A percentile compares a stretch with the other conserved stretches of the same genome.
phyloP scores from a whole-genome alignment of 2,797 vertebrate genomes.

The Rhynchotus rufescens region DNA sequence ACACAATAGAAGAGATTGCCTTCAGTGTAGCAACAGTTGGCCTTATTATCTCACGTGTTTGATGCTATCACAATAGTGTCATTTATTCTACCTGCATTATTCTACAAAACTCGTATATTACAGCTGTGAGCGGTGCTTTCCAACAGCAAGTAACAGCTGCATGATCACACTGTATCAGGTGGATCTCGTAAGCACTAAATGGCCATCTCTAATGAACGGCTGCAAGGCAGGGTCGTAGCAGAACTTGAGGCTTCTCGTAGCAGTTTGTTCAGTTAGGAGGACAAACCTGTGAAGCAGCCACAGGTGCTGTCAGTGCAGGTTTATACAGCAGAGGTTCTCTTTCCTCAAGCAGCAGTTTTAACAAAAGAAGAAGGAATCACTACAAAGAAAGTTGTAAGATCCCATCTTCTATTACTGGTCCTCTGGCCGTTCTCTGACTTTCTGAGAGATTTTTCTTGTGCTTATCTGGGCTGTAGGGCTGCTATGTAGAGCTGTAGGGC shows the following conservation, averaged over 20 bases:
- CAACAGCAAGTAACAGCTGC: neutral
- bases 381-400: neutral
- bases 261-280: neutral
- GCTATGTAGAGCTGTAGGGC: no score
- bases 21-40: neutral
- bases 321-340: neutral
- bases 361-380: neutral
- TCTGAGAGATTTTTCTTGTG: neutral
- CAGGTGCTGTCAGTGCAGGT: neutral
- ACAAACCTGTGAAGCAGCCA: neutral
- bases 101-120: neutral
- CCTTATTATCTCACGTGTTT: neutral
- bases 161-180: rapidly evolving
- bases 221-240: neutral
- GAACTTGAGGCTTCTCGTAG: neutral
- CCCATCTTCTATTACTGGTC: neutral
- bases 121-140: neutral
- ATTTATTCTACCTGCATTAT: neutral
- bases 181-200: neutral
- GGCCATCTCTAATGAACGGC: neutral
- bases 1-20: neutral
- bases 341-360: neutral
- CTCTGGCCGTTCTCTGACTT: neutral
- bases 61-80: rapidly evolving
- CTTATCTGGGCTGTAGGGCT: neutral